Percentiles rank a stretch among this genome's conserved stretches.
phyloP scores from a whole-genome alignment of 2,113 vertebrate genomes.

The Columbina picui region DNA sequence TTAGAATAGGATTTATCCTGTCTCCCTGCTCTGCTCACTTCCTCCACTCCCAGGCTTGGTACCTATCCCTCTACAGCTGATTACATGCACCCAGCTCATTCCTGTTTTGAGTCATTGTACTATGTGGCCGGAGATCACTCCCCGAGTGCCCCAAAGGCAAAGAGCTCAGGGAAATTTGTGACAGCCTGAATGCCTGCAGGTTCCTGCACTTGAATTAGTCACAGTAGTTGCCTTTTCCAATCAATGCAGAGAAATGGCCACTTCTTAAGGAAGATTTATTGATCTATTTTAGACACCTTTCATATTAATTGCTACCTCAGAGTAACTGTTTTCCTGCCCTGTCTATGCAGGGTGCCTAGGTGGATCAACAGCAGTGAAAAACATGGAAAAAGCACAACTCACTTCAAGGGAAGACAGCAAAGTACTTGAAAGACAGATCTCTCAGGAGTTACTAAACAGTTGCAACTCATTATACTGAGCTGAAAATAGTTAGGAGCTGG shows the following conservation, averaged over 20 bases:
- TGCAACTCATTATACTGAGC: not conserved
- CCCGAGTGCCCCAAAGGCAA: not conserved
- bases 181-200: not conserved
- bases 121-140: not conserved
- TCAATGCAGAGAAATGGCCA: not conserved
- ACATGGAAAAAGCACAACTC: not conserved
- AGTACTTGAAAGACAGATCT: not conserved
- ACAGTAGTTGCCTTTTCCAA: not conserved
- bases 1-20: not conserved
- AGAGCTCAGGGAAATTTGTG: not conserved
- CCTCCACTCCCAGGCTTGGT: not conserved
- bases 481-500: not conserved
- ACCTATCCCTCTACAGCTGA: not conserved
- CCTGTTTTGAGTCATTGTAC: not conserved
- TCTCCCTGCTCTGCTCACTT: not conserved
- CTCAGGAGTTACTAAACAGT: not conserved
- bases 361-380: not conserved
- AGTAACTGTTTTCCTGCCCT: not conserved
- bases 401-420: not conserved
- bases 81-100: fast-evolving
- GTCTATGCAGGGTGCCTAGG: not conserved
- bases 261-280: not conserved
- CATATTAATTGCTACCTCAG: not conserved
- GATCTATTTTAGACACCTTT: not conserved
- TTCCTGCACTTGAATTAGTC: not conserved